Percentiles rank a stretch among this genome's conserved stretches.
These are phyloP conservation scores for Pseudococcus longispinus DNA, from an alignment of 2,888 invertebrate genomes.

Conservation along the genomic window DNA sequence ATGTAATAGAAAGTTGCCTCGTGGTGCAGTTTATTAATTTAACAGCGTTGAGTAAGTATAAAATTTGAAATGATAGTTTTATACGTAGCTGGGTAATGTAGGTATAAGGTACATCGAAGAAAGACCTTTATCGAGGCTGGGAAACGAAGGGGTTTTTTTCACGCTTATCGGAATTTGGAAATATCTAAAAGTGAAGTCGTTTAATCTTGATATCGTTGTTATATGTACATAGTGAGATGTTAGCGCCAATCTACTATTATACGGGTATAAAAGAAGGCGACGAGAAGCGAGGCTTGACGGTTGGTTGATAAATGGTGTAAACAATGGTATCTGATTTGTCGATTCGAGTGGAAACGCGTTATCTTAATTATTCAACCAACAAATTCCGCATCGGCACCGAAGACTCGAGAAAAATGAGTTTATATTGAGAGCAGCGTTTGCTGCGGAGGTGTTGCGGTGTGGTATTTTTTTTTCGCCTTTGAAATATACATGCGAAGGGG, in stretches of 20 bases:
- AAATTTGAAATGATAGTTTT: neutral
- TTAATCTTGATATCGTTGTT: neutral
- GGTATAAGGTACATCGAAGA: no score
- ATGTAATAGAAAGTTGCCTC: slow-evolving; percentile 80
- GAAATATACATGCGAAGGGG: neutral
- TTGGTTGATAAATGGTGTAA: slow-evolving; percentile 31
- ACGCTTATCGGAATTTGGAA: neutral
- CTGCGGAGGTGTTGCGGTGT: neutral
- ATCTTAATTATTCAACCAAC: slow-evolving; percentile 34
- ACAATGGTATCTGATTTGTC: slow-evolving; percentile 44
- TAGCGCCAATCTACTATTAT: neutral
- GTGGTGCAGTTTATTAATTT: slow-evolving; percentile 82
- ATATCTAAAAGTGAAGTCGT: neutral
- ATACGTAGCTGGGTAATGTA: neutral
- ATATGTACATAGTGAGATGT: neutral
- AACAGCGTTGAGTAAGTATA: slow-evolving; percentile 77
- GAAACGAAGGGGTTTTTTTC: neutral
- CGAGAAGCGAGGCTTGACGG: neutral
- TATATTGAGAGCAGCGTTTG: neutral
- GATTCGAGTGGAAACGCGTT: slow-evolving; percentile 22
- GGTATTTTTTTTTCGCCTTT: neutral
- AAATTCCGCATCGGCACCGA: neutral
- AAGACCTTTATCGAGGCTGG: neutral
- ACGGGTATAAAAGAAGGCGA: neutral
- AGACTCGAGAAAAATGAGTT: slow-evolving; percentile 20